Percentiles rank a stretch among this genome's conserved stretches.
These are phyloP conservation scores for Drosophila sordidapex DNA, from an alignment of 2,888 invertebrate species.

Conservation along the genomic window DNA sequence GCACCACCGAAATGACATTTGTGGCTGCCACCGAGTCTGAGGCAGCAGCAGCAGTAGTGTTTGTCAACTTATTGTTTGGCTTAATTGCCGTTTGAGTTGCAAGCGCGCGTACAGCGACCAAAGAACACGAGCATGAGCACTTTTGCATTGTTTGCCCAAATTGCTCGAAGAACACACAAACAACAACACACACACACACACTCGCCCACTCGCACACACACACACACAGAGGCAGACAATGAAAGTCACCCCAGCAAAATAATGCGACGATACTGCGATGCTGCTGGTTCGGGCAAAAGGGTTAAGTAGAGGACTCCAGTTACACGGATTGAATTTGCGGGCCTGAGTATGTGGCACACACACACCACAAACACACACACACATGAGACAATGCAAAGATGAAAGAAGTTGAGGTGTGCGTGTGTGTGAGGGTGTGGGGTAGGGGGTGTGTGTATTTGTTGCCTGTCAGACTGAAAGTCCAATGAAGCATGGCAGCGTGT, in stretches of 20 bases:
- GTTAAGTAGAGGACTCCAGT: constrained; percentile 65
- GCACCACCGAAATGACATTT: constrained; percentile 42
- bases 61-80: constrained; percentile 73
- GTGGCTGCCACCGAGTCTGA: constrained; percentile 29
- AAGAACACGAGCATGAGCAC: constrained; percentile 23
- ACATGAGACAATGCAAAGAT: constrained; percentile 41
- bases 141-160: constrained; percentile 69
- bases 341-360: constrained; percentile 46
- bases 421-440: constrained; percentile 1
- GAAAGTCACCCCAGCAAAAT: constrained; percentile 55
- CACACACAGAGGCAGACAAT: constrained; percentile 41
- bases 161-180: constrained; percentile 49
- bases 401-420: constrained; percentile 17
- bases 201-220: constrained; percentile 2
- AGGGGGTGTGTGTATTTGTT: constrained; percentile 1
- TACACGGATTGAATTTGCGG: constrained; percentile 42
- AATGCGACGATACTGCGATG: constrained; percentile 29
- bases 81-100: constrained; percentile 75
- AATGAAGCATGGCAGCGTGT: constrained; percentile 78
- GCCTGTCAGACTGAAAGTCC: constrained; percentile 43
- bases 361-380: constrained; percentile 55
- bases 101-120: constrained; percentile 43
- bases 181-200: constrained; percentile 12
- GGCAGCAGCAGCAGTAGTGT: constrained; percentile 32
- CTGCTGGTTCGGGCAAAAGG: constrained; percentile 57